Evolutionary conservation across 1,140 invertebrate genomes (phyloP), one percentile per base, ranked within the genome.

Genomic region (Paracyclopina nana): DNA sequence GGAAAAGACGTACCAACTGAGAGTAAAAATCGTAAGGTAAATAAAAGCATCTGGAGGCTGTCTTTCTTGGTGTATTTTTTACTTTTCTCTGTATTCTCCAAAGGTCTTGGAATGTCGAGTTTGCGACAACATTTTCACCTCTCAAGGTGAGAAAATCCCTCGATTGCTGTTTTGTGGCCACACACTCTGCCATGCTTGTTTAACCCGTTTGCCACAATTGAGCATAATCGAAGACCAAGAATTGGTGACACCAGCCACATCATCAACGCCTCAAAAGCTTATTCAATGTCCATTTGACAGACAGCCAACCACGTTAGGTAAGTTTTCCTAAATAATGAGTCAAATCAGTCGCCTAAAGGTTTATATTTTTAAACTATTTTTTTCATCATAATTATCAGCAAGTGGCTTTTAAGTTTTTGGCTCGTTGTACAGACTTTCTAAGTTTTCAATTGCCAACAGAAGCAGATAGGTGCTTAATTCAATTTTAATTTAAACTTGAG

Each of bases 81-180:
- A n/a, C n/a, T n/a, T n/a, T n/a, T n/a, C n/a, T n/a, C n/a, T n/a
- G n/a, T n/a, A n/a, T 31, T 31, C 14, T 31, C 30, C 14, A 18
- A 8, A 48, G 46, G 46, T 48, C 2, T 29, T 74, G 45, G 73
- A 75, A 62, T 76, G 73, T 55, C 60, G 73, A 27, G 70, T 76
- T n/a, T 76, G 73, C 58, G 70, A 74, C 56, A 72, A 76, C 55
- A 67, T 73, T 9, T 76, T 72, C 54, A 62, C 67, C n/a, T 59
- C 72, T 12, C 70, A 73, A 55, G 73, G 73, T 20, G 69, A 69
- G 25, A 74, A 73, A 60, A 73, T 75, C 9, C 73, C 73, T 12
- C 61, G 73, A 12, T 60, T 76, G 4, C 57, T 76, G 18, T 68
- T 72, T 38, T 76, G 73, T 63, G 73, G 73, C 16, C 73, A 76